Evolutionary conservation across 2,888 invertebrate species (phyloP), one percentile per base, ranked within the genome.

Genomic region (Epirrita christyi): DNA sequence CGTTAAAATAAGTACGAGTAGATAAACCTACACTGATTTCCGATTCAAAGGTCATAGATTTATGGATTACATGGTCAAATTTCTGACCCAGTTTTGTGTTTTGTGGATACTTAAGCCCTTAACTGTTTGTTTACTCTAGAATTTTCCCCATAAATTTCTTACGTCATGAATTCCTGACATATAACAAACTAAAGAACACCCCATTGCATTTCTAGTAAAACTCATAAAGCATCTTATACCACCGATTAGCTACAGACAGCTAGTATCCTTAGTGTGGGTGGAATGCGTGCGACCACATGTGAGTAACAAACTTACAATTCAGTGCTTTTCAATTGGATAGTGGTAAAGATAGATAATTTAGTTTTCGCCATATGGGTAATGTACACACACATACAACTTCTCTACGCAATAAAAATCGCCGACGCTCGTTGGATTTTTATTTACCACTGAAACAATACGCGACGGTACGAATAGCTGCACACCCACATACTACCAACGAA

Each of bases 401-500:
- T 48, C 55, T 64, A 49, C 55, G 50, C 61, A 53, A 58, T 55
- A 62, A 66, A 64, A 66, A 57, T 53, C 49, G 45, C 55, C 45
- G 43, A 29, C 45, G 43, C 64, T 63, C 45, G 64, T 62, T 61
- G 55, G 64, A 71, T 61, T 72, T 72, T 73, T 75, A 73, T 72
- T n/a, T 21, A 71, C 73, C 72, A 76, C 74, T 75, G 73, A 74
- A 78, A 79, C 83, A 82, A 82, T 79, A 74, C 68, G 73, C 73
- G 74, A 75, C 81, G 83, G 77, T 77, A 81, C 83, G 84, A 87
- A 88, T 88, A 84, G 76, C 75, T 73, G 79, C 79, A 85, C 86
- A 85, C 86, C 86, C 87, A 85, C 85, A 86, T 82, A 81, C 73
- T 86, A 86, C 86, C 88, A 88, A 88, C 85, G 88, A 90, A 90